Evolutionary conservation across 2,888 invertebrate species (phyloP).

Genomic region (Spisula subtruncata): DNA sequence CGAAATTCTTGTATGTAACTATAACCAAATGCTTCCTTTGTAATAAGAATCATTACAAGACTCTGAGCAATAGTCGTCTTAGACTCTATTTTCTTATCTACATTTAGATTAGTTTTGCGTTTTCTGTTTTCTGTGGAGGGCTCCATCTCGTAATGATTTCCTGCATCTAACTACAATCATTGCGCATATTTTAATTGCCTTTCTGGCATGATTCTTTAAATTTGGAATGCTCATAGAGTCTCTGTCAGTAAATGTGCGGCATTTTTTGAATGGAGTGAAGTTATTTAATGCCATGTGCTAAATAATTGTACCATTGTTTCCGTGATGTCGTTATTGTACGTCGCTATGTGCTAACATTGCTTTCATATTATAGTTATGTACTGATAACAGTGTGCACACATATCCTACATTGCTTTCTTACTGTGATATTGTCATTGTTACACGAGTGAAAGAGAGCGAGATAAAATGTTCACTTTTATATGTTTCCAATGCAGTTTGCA

Average conservation of each 20-base stretch:
- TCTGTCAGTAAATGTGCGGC: background rate
- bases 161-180: background rate
- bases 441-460: background rate
- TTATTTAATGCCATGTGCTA: background rate
- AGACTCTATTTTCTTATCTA: no score
- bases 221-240: background rate
- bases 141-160: background rate
- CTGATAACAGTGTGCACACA: background rate
- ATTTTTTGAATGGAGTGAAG: background rate
- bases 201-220: background rate
- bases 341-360: background rate
- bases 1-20: background rate
- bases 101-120: no score
- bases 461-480: background rate
- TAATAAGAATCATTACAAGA: background rate
- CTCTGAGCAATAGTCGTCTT: no score
- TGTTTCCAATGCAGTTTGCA: no score
- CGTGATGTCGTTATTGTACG: background rate
- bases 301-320: constrained; percentile 1
- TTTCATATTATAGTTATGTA: background rate
- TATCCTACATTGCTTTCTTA: background rate
- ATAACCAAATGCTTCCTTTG: background rate
- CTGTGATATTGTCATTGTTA: constrained; percentile 3
- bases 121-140: no score
- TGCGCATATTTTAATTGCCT: background rate